Evolutionary conservation across 2,888 invertebrate genomes (phyloP).

Genomic region (Panopea generosa): DNA sequence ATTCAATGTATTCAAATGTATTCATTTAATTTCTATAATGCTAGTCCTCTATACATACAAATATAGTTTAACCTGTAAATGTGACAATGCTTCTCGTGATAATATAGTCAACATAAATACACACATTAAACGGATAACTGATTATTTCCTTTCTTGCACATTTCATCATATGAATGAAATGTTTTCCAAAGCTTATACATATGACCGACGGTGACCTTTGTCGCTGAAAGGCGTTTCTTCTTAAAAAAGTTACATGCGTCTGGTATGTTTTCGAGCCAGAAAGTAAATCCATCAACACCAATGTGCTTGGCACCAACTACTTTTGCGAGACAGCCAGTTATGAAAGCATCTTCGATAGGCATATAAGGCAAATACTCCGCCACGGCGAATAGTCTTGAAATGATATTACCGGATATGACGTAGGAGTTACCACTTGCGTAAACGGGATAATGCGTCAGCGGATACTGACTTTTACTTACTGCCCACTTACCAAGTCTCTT

Average conservation of each 20-base stretch:
- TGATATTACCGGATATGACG: constrained; percentile 67
- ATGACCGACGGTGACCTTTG: constrained; percentile 20
- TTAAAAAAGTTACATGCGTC: constrained; percentile 33
- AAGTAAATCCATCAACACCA: constrained; percentile 24
- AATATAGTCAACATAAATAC: too few relatives aligned
- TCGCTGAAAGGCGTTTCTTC: constrained; percentile 32
- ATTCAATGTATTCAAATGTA: too few relatives aligned
- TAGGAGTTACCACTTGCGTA: constrained; percentile 74
- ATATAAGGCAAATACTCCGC: constrained; percentile 69
- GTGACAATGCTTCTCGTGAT: too few relatives aligned
- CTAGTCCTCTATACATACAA: too few relatives aligned
- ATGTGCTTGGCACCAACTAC: constrained; percentile 49
- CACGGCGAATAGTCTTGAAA: constrained; percentile 52
- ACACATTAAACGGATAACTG: too few relatives aligned
- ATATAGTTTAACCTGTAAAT: too few relatives aligned
- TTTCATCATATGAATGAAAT: not conserved
- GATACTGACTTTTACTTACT: constrained; percentile 59
- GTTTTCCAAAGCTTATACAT: constrained; percentile 46
- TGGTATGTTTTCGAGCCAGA: constrained; percentile 30
- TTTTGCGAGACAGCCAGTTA: constrained; percentile 73
- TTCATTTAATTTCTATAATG: too few relatives aligned
- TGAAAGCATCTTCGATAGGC: constrained; percentile 75
- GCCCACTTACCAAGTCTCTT: constrained; percentile 68
- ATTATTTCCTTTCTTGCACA: not conserved
- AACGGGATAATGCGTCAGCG: constrained; percentile 62